These are phyloP conservation scores for Rhamphomyia laevipes DNA, from an alignment of 2,888 invertebrate genomes.

Conservation along the genomic window DNA sequence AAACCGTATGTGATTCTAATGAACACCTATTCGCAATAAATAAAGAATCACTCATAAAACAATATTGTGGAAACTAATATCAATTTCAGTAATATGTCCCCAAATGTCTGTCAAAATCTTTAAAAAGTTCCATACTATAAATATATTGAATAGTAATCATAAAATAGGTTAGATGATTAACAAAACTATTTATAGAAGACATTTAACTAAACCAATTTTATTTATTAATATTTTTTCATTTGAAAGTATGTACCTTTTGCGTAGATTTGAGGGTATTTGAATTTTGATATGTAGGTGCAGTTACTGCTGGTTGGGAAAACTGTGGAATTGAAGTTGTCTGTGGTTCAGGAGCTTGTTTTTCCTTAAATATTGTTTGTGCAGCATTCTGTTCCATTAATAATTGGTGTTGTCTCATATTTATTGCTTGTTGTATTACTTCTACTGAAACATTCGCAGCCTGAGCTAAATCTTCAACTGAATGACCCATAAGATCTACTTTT, in stretches of 20 bases:
- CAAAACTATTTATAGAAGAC: too few relatives aligned
- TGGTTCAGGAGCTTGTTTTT: constrained; percentile 44
- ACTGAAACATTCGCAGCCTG: constrained; percentile 67
- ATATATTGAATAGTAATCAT: too few relatives aligned
- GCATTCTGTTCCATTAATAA: constrained; percentile 44
- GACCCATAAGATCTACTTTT: constrained; percentile 30
- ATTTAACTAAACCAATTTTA: too few relatives aligned
- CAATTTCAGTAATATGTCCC: too few relatives aligned
- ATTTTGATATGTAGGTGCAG: constrained; percentile 14
- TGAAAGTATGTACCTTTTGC: not conserved
- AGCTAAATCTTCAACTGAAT: constrained; percentile 43
- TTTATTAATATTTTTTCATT: too few relatives aligned
- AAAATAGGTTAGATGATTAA: too few relatives aligned
- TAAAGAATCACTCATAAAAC: too few relatives aligned
- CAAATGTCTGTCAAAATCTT: too few relatives aligned
- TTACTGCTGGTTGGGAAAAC: constrained; percentile 28
- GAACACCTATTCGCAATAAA: too few relatives aligned
- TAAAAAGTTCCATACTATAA: too few relatives aligned
- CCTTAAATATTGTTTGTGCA: constrained; percentile 23
- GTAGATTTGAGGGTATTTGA: not conserved
- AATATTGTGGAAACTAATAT: too few relatives aligned
- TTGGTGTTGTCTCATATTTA: constrained; percentile 58
- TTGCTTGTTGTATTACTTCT: constrained; percentile 65
- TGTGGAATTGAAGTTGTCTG: constrained; percentile 25
- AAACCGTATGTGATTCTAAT: too few relatives aligned